These are phyloP conservation scores for Lophotriccus pileatus DNA, from an alignment of 2,797 vertebrate species.

Conservation along the genomic window DNA sequence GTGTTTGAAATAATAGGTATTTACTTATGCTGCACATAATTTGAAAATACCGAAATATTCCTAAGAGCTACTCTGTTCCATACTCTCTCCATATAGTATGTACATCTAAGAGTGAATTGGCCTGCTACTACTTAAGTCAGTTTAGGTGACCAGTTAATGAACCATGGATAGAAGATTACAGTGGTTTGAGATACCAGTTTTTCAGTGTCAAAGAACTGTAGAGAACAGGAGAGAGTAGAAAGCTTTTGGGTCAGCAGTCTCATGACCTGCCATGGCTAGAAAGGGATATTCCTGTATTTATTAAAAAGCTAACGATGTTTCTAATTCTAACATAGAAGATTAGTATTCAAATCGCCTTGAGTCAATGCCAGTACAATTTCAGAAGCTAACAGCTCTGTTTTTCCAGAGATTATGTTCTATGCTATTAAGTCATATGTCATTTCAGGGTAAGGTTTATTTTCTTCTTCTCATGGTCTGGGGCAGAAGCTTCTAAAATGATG, in stretches of 20 bases:
- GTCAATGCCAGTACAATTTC: not conserved
- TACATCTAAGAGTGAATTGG: not conserved
- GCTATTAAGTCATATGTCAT: not conserved
- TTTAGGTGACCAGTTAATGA: not conserved
- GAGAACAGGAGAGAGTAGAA: not conserved
- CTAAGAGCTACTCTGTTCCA: not conserved
- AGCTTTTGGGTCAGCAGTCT: not conserved
- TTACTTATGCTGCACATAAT: not conserved
- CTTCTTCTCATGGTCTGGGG: not conserved
- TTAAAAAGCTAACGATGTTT: slow-evolving; percentile 20
- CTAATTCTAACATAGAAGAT: slow-evolving; percentile 2
- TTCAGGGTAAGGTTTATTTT: slow-evolving; percentile 1
- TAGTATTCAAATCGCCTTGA: not conserved
- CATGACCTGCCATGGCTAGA: not conserved
- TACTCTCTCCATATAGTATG: not conserved
- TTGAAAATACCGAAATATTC: not conserved
- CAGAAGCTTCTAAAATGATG: not conserved
- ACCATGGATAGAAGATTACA: not conserved
- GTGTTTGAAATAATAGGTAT: not conserved
- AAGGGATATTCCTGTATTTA: not conserved
- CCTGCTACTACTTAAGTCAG: not conserved
- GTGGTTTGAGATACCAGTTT: not conserved
- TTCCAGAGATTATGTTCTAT: not conserved
- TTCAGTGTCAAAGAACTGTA: not conserved
- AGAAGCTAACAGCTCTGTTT: not conserved